Evolutionary conservation across 2,888 invertebrate genomes (phyloP).

Genomic region (Physocephala rufipes): DNA sequence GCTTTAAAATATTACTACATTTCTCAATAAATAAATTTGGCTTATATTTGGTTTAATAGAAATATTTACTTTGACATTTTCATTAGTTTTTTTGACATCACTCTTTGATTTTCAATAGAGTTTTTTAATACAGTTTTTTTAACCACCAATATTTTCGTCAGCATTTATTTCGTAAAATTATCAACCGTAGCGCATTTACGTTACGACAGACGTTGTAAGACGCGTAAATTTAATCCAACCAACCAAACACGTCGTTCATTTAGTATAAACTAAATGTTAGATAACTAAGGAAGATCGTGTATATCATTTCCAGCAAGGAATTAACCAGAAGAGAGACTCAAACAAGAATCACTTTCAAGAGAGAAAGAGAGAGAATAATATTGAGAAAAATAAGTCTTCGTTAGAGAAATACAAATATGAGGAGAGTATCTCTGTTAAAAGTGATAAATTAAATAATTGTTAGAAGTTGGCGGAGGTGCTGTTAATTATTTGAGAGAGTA

Average conservation of each 20-base stretch:
- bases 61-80: neutral
- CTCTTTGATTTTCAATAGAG: too few species aligned
- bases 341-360: neutral
- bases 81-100: neutral
- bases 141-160: neutral
- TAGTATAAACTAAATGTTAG: conserved; percentile 33
- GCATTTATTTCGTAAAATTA: neutral
- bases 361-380: neutral
- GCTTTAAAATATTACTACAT: too few species aligned
- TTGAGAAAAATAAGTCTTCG: neutral
- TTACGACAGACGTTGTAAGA: neutral
- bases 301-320: conserved; percentile 11
- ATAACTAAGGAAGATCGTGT: conserved; percentile 27
- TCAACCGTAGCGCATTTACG: too few species aligned
- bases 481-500: too few species aligned
- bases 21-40: too few species aligned
- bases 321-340: neutral
- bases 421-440: neutral
- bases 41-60: too few species aligned
- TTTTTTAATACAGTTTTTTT: neutral
- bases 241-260: conserved; percentile 16
- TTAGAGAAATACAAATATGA: neutral
- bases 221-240: neutral
- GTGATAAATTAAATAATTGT: too few species aligned
- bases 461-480: too few species aligned